Evolutionary conservation across 2,797 vertebrate species (phyloP), one percentile per base, ranked within the genome.

Genomic region (Amniataba percoides): DNA sequence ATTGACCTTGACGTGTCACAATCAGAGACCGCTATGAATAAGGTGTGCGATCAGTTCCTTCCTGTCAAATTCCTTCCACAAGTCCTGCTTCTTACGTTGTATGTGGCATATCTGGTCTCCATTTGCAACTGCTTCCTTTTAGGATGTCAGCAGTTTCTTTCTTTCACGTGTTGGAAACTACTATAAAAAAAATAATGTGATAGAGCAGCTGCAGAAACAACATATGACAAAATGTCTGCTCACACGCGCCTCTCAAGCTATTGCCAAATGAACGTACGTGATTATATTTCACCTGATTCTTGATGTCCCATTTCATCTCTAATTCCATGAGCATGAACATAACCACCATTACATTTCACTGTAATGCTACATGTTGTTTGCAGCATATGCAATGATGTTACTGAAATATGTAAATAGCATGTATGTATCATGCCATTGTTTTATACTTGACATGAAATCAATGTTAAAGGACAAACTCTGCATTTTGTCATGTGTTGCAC

Each of bases 111-210:
- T 92, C 89, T 93, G 92, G 77, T 92, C 80, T 84, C 91, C 78
- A 89, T 94, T 95, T 93, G 82, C 68, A 89, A 89, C 71, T 61
- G 55, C 82, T 88, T 88, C 85, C 58, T 92, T 90, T 89, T 65
- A 88, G 72, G 72, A 88, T 89, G 84, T 93, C 89, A 92, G 89
- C 88, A 78, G 68, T 92, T 92, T 93, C 79, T 88, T 57, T 59
- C 77, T 78, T 85, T 85, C 61, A 87, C 65, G 67, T 87, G 81
- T 82, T 92, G 89, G 91, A 91, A 92, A 91, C 79, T 76, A 77
- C 72, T 68, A 78, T 87, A 86, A 88, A 88, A 87, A 77, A 87
- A 77, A 87, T 72, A 60, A 79, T 87, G 88, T 81, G 62, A 79
- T 82, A 66, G 42, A 80, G 57, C 64, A 80, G 80, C 78, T 69